These are phyloP conservation scores for Osedax fenrisi DNA, from an alignment of 2,888 invertebrate genomes.

Conservation along the genomic window DNA sequence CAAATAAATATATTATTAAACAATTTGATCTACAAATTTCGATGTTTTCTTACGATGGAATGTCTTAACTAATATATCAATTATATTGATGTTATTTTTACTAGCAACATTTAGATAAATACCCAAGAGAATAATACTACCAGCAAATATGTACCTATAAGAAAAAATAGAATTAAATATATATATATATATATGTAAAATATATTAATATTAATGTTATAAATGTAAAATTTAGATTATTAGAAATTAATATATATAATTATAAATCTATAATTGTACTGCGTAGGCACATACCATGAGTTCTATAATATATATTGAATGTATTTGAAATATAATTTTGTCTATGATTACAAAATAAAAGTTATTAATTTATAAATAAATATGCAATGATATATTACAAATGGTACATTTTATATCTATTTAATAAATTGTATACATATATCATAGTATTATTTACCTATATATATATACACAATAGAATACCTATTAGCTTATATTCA, in stretches of 20 bases:
- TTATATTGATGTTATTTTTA: constrained; percentile 54
- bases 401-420: too few species aligned
- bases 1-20: background rate
- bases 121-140: constrained; percentile 71
- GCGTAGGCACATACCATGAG: too few species aligned
- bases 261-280: too few species aligned
- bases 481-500: too few species aligned
- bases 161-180: background rate
- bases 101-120: constrained; percentile 86
- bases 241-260: background rate
- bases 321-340: too few species aligned
- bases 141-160: constrained; percentile 74
- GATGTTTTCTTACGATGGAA: background rate
- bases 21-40: background rate
- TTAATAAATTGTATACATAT: too few species aligned
- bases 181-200: background rate
- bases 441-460: too few species aligned
- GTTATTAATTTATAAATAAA: too few species aligned
- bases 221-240: background rate
- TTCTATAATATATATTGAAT: too few species aligned
- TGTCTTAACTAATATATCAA: background rate
- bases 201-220: background rate
- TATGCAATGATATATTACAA: too few species aligned
- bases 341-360: too few species aligned
- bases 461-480: too few species aligned